Conservation (phyloP, 1,140 invertebrate species). For the Magallana angulata region DNA sequence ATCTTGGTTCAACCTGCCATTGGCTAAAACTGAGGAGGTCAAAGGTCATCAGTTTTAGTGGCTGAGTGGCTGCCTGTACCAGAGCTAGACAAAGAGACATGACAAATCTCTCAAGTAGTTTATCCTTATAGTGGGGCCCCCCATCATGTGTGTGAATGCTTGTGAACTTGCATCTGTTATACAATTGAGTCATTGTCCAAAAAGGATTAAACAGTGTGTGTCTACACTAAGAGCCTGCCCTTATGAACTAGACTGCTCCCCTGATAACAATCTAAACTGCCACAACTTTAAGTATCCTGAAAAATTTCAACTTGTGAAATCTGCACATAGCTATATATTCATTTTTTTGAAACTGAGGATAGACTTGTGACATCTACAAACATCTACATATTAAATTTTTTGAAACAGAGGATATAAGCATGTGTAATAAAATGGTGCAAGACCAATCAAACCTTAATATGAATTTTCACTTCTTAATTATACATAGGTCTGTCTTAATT, state of each 20-base stretch:
- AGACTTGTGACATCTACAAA: too few relatives aligned
- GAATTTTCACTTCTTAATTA: too few relatives aligned
- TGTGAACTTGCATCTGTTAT: constrained; percentile 22
- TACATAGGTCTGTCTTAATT: too few relatives aligned
- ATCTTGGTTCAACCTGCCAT: too few relatives aligned
- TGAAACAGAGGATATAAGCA: too few relatives aligned
- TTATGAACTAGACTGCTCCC: constrained; percentile 1
- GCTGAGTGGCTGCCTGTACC: too few relatives aligned
- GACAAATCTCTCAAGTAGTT: not conserved
- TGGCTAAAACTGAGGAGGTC: too few relatives aligned
- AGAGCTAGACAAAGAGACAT: too few relatives aligned
- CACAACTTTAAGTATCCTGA: not conserved
- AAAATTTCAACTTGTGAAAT: not conserved
- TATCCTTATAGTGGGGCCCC: not conserved
- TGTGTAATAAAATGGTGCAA: too few relatives aligned
- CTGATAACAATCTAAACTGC: not conserved
- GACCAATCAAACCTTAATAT: too few relatives aligned
- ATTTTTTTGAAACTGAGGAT: not conserved
- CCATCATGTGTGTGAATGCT: not conserved
- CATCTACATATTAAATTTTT: too few relatives aligned
- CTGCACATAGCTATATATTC: not conserved
- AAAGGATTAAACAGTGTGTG: not conserved
- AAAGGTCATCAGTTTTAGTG: too few relatives aligned
- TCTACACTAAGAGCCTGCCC: not conserved
- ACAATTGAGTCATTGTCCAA: not conserved